phyloP scores from a whole-genome alignment of 1,140 invertebrate species.

The Plodia interpunctella region DNA sequence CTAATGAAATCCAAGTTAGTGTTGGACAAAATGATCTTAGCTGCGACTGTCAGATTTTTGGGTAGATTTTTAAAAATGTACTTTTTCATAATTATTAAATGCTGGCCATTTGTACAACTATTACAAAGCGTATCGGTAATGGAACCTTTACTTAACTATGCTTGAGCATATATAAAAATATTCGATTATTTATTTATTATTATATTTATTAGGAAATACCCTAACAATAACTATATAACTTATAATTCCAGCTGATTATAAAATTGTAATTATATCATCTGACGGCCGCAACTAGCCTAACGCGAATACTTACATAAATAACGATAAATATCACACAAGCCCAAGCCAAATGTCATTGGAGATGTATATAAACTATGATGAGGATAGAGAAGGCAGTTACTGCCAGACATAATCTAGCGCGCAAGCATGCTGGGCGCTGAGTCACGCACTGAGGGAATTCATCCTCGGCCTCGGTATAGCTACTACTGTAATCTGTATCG shows the following conservation, averaged over 20 bases:
- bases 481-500: slow-evolving; percentile 62
- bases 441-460: slow-evolving; percentile 31
- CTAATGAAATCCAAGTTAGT: slow-evolving; percentile 28
- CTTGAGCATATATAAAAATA: neutral
- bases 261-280: slow-evolving; percentile 27
- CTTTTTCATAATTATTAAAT: slow-evolving; percentile 32
- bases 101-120: slow-evolving; percentile 44
- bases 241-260: neutral
- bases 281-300: slow-evolving; percentile 57
- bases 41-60: slow-evolving; percentile 44
- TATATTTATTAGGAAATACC: neutral
- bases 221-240: neutral
- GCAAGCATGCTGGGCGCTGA: slow-evolving; percentile 48
- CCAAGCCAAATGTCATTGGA: slow-evolving; percentile 64
- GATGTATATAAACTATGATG: slow-evolving; percentile 71
- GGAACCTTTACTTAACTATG: neutral
- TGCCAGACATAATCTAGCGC: slow-evolving; percentile 62
- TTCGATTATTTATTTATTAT: slow-evolving; percentile 10
- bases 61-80: slow-evolving; percentile 2
- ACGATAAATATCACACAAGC: slow-evolving; percentile 57
- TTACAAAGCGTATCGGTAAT: neutral
- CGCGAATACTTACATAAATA: slow-evolving; percentile 58
- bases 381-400: slow-evolving; percentile 71
- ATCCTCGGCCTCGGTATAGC: slow-evolving; percentile 39
- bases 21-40: slow-evolving; percentile 23